Evolutionary conservation across 2,797 vertebrate species (phyloP), one percentile per base, ranked within the genome.

Genomic region (Melanotaenia maccullochi): DNA sequence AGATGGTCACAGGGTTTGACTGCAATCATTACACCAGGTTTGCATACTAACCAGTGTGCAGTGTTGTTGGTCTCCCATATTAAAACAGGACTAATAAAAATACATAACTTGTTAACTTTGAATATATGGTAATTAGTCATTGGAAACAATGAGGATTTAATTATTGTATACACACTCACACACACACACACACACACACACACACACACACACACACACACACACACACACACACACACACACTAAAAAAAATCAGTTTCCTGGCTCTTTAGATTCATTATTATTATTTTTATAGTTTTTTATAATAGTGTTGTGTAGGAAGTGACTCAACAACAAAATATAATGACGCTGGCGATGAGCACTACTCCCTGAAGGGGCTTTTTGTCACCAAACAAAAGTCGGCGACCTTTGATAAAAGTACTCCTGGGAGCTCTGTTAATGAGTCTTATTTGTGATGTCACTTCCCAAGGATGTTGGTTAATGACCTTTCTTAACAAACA

Each of bases 401-500:
- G 1, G 40, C 80, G 76, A 86, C 86, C 85, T 64, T 57, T 67
- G 61, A 85, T 69, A 77, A 85, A 79, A 79, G 32, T 64, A 80
- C 85, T 89, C 85, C 58, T 69, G 75, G 75, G 85, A 86, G 65
- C 73, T 28, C 49, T 32, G 64, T 67, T 90, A 90, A 92, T 92
- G 76, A 92, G 72, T 65, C 63, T 69, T 73, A 66, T 85, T 85
- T 89, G 75, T 89, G 79, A 86, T 89, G 78, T 79, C 79, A 84
- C 91, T 87, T 83, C 81, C 69, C 73, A 59, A 84, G 76, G 79
- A 79, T 65, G 76, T 64, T 61, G 65, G 52, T 66, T 90, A 90
- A 89, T 90, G 90, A 93, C 83, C 78, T 85, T 73, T 75, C 65
- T 67, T 79, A 85, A 86, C 84, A 93, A 91, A 91, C 89, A 90